These are phyloP conservation scores for Digitonthophagus gazella DNA, from an alignment of 2,888 invertebrate genomes.

Conservation along the genomic window DNA sequence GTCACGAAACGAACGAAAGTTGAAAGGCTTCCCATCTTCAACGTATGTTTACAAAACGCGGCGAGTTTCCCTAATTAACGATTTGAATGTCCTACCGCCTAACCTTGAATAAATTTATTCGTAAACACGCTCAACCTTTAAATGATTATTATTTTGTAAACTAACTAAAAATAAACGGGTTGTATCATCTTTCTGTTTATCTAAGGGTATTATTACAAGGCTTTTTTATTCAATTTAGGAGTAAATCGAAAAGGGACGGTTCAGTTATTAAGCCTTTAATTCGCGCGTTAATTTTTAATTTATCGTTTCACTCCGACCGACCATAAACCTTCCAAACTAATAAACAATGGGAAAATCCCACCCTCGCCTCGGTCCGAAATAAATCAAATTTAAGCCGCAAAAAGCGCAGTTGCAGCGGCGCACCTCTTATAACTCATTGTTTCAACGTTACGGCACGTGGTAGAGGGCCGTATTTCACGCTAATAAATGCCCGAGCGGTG, in stretches of 20 bases:
- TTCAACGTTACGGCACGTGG: neutral
- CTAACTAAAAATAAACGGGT: neutral
- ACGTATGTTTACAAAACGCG: neutral
- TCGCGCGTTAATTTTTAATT: neutral
- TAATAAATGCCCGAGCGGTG: neutral
- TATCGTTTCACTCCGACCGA: neutral
- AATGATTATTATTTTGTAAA: neutral
- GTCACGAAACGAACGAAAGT: neutral
- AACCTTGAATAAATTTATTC: neutral
- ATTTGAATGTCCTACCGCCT: neutral
- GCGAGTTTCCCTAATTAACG: neutral
- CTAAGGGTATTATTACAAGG: too few relatives aligned
- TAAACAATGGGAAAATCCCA: neutral
- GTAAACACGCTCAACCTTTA: too few relatives aligned
- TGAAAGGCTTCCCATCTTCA: neutral
- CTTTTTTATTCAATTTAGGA: too few relatives aligned
- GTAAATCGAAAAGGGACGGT: too few relatives aligned
- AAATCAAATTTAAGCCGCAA: neutral
- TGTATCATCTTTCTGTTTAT: too few relatives aligned
- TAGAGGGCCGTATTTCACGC: neutral
- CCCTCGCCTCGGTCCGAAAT: neutral
- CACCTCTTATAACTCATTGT: neutral
- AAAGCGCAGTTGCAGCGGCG: neutral
- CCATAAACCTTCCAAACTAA: neutral
- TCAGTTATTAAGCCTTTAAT: neutral